A percentile compares a stretch with the other conserved stretches of the same genome.
These are phyloP conservation scores for Oryzias melastigma DNA, from an alignment of 2,113 vertebrate species.

Conservation along the genomic window DNA sequence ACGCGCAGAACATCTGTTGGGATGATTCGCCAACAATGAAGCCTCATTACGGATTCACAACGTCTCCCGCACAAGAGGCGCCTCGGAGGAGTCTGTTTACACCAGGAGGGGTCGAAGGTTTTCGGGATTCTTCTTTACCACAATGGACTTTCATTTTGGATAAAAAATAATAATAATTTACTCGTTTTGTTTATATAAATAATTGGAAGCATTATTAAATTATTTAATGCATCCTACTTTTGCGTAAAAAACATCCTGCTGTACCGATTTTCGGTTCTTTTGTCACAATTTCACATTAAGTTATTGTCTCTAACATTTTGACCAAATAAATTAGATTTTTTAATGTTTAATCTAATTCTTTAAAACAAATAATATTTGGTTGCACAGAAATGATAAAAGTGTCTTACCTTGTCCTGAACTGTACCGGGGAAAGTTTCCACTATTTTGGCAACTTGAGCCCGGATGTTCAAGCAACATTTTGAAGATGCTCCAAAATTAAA, in stretches of 20 bases:
- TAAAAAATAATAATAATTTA: background rate
- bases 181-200: background rate
- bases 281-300: conserved; percentile 24
- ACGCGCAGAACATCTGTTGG: conserved; percentile 80
- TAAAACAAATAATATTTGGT: too few relatives aligned
- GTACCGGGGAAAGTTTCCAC: conserved; percentile 77
- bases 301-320: background rate
- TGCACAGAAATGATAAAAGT: background rate
- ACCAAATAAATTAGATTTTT: background rate
- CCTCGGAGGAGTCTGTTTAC: conserved; percentile 6
- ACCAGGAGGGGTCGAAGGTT: background rate
- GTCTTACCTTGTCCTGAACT: conserved; percentile 78
- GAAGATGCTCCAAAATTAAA: conserved; percentile 23
- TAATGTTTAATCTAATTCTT: background rate
- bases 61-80: conserved; percentile 55
- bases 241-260: conserved; percentile 6
- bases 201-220: too few relatives aligned
- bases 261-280: conserved; percentile 5
- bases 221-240: too few relatives aligned
- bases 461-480: conserved; percentile 82
- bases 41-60: conserved; percentile 83
- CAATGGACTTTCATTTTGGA: too few relatives aligned
- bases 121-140: background rate
- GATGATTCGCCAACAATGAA: conserved; percentile 72
- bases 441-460: conserved; percentile 79